Base-by-base conservation (phyloP, 2,797 vertebrate genomes). In the Vultur gryphus region DNA sequence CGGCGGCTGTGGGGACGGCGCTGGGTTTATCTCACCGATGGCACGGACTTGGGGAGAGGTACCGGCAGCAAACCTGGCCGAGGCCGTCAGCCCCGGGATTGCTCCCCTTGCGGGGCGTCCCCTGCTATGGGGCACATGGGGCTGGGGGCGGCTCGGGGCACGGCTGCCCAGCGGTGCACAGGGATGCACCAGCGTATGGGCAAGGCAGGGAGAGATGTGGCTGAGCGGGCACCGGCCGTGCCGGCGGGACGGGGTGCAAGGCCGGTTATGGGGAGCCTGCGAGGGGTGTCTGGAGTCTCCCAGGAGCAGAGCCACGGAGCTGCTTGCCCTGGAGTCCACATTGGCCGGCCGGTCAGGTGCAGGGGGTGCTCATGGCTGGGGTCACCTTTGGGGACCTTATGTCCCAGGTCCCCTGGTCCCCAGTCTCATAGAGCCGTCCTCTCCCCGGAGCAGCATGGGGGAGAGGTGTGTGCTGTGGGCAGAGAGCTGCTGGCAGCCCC, bases 1-100 rank as follows among this genome's bases (percentile, higher is more conserved):
- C 5, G 18, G 5, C 3, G 7, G 26, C 33, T 20, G 5, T 7
- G 2, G 17, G 14, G 35, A 23, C 11, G 2, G 35, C 5, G 6
- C 46, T 6, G 58, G 29, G 35, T 41, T 77, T 33, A 25, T 18
- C 44, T 33, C 4, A 5, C 35, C 28, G 4, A 15, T 1, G 15
- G 26, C 43, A 24, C 4, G 2, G 19, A 13, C 16, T 10, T 3
- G 11, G 26, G 26, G 43, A 48, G 55, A 17, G 43, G 43, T 3
- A 26, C 19, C 2, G 16, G 41, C 54, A 16, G 54, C 10, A 3
- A 44, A 16, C 17, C 24, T 5, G 8, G 31, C 17, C 3, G 17
- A n/a, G 39, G 70, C 39, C 31, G 4, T 11, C 31, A 20, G 39
- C 41, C 41, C 48, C 8, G 4, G 35, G 35, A 52, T 9, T 26